phyloP scores from a whole-genome alignment of 2,888 invertebrate species.

The Pinctada fucata region DNA sequence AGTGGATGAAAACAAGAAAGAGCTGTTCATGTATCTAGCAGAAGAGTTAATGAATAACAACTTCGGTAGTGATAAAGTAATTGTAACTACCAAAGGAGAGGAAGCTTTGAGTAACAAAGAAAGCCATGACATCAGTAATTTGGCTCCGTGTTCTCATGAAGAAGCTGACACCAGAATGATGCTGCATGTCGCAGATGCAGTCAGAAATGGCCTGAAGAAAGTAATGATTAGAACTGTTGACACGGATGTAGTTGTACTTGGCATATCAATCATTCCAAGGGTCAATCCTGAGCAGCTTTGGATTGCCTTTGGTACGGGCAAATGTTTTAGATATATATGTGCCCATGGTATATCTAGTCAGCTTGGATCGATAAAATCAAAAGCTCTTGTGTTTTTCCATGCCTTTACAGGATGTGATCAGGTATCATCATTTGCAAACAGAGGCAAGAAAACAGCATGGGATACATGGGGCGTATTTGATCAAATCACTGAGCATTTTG shows the following conservation, averaged over 20 bases:
- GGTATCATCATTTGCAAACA: slow-evolving; percentile 7
- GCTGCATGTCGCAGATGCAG: slow-evolving; percentile 33
- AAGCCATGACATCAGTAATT: not conserved
- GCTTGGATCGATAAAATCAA: not conserved
- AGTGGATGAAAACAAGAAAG: slow-evolving; percentile 43
- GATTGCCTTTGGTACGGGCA: not conserved
- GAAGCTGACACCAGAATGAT: slow-evolving; percentile 29
- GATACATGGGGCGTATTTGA: not conserved
- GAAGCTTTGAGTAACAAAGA: not conserved
- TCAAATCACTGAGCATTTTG: not conserved
- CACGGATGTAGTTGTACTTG: slow-evolving; percentile 36
- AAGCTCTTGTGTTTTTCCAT: slow-evolving; percentile 1
- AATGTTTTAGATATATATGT: not conserved
- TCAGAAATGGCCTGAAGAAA: slow-evolving; percentile 6
- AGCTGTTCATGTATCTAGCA: slow-evolving; percentile 40
- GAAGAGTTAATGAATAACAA: not conserved
- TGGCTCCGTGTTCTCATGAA: slow-evolving; percentile 30
- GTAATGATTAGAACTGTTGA: slow-evolving; percentile 29
- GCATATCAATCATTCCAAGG: not conserved
- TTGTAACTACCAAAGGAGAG: slow-evolving; percentile 5
- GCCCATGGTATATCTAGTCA: not conserved
- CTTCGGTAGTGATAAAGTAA: not conserved
- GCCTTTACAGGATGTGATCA: slow-evolving; percentile 14
- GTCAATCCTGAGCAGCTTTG: not conserved
- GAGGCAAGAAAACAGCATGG: slow-evolving; percentile 8